A percentile compares a stretch with the other conserved stretches of the same genome.
Evolutionary conservation across 2,113 vertebrate species (phyloP).

Genomic region (Grammomys dolichurus): DNA sequence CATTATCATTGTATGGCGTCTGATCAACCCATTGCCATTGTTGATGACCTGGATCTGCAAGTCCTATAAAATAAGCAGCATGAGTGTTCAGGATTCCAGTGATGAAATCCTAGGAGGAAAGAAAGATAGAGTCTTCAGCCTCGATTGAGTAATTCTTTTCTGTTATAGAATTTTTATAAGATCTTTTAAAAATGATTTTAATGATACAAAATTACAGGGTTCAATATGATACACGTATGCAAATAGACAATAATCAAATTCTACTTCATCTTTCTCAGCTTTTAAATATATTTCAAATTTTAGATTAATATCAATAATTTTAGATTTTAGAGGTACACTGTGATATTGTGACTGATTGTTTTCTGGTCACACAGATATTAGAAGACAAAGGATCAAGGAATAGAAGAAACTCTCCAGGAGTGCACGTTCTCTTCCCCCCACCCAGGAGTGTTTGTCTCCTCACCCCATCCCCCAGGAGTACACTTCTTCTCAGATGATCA

Average conservation of each 20-base stretch:
- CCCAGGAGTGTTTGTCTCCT: too few relatives aligned
- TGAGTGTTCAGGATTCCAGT: fast-evolving
- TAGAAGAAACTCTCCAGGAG: neutral
- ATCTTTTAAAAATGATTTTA: neutral
- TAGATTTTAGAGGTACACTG: neutral
- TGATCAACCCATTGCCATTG: slow-evolving; percentile 56
- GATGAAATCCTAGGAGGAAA: slow-evolving; percentile 62
- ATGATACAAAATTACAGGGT: neutral
- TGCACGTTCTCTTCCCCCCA: too few relatives aligned
- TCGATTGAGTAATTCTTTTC: neutral
- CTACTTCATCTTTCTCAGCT: neutral
- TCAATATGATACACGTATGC: neutral
- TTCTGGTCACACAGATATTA: neutral
- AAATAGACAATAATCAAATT: neutral
- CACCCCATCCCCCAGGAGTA: too few relatives aligned
- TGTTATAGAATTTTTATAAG: neutral
- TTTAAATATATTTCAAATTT: neutral
- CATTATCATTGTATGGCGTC: neutral
- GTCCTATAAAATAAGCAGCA: neutral
- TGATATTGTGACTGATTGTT: neutral
- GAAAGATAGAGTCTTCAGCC: neutral
- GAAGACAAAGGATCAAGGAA: neutral
- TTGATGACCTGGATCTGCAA: neutral
- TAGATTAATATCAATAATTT: neutral
- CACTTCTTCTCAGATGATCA: neutral